Base-by-base conservation (phyloP, 2,797 vertebrate genomes). In the Neosalanx taihuensis region DNA sequence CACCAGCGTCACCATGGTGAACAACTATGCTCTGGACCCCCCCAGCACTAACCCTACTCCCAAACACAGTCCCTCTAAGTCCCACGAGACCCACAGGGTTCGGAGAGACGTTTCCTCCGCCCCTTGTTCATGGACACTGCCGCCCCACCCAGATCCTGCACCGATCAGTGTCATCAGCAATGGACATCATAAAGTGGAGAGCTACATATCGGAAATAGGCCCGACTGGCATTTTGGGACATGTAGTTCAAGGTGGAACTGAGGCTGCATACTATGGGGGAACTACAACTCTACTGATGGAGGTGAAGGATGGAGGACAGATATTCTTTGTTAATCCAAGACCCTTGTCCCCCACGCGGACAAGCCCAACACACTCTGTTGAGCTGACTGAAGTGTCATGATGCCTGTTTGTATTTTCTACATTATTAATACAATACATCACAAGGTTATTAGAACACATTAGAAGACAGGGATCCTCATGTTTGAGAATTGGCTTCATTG, bases 341-440 rank as follows among this genome's bases (percentile, higher is more conserved):
- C 82, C 86, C 49, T 29, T 87, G 6, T 77, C 80, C 1, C 10
- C 73, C 12, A 79, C 77, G 72, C 79, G 71, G 59, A 80, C 66
- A 9, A 83, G 85, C 37, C 51, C 76, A 30, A 60, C 26, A 6
- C 61, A 10, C 51, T 67, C 78, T 6, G 46, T 68, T 31, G 83
- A 85, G 61, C 84, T 89, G 1, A 69, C 91, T 51, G 69, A 91
- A 72, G 82, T 89, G 26, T 90, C 87, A 37, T 91, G 86, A 92
- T 67, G 67, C 17, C 51, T 56, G 51, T 5, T 17, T 17, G 51
- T 17, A 56, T 17, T 18, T 51, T 13, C 49, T 13, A 13, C 49
- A 13, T 51, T 18, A 51, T 51, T 4, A 26, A 26, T 26, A 26
- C 23, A 26, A 26, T 26, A 26, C 23, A 51, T 51, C 49, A 12